These are phyloP conservation scores for Trachelus troglodyta DNA, from an alignment of 2,888 invertebrate species.

Conservation along the genomic window DNA sequence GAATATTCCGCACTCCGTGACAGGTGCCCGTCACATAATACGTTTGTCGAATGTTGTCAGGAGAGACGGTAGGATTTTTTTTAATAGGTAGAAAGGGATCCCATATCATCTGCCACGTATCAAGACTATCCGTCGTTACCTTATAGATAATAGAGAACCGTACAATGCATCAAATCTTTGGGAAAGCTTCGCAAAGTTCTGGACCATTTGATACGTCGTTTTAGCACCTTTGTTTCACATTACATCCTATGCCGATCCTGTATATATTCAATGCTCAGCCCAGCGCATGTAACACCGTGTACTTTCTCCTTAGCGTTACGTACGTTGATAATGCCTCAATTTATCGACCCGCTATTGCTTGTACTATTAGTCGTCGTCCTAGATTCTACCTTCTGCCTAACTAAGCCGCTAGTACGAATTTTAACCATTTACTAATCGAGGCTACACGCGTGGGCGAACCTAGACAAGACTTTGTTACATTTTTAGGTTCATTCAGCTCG, in stretches of 20 bases:
- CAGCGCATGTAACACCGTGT: not conserved
- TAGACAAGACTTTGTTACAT: not conserved
- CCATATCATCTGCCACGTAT: constrained; percentile 35
- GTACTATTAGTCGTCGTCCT: constrained; percentile 35
- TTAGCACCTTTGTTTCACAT: constrained; percentile 41
- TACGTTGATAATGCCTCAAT: constrained; percentile 51
- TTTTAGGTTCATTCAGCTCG: constrained; percentile 5
- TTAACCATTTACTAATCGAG: constrained; percentile 25
- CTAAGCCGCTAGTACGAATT: constrained; percentile 32
- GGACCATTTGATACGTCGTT: constrained; percentile 9
- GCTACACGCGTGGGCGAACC: constrained; percentile 30
- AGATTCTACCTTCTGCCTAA: constrained; percentile 43
- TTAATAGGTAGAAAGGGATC: not conserved
- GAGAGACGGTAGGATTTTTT: constrained; percentile 8
- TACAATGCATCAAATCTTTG: not conserved
- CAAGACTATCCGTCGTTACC: not conserved
- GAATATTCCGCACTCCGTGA: constrained; percentile 30
- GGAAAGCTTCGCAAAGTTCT: not conserved
- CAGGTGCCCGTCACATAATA: constrained; percentile 36
- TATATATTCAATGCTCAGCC: constrained; percentile 6
- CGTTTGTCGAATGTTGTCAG: constrained; percentile 22
- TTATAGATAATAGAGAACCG: not conserved
- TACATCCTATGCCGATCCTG: constrained; percentile 19
- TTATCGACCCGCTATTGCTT: constrained; percentile 42
- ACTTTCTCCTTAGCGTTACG: not conserved